phyloP scores from a whole-genome alignment of 2,797 vertebrate genomes.

The Hypotaenidia philippensis region DNA sequence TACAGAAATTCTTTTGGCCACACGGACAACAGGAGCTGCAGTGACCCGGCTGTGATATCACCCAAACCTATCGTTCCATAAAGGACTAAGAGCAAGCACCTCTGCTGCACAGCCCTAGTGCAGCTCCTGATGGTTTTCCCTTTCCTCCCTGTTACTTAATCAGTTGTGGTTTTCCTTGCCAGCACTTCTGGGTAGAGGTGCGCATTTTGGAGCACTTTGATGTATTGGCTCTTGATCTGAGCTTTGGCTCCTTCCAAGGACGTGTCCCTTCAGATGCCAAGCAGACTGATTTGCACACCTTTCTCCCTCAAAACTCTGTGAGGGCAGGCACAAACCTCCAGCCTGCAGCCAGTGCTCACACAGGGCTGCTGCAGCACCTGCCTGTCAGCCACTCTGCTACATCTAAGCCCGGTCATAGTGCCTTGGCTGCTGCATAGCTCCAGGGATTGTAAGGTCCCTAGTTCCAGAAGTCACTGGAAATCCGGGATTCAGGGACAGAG shows the following conservation, averaged over 20 bases:
- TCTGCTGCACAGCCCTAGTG: neutral
- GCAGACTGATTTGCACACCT: neutral
- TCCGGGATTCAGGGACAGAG: neutral
- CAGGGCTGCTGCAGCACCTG: neutral
- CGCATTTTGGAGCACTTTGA: neutral
- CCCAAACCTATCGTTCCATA: neutral
- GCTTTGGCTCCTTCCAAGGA: neutral
- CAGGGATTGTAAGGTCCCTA: neutral
- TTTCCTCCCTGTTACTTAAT: neutral
- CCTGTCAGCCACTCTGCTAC: neutral
- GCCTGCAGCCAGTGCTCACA: accelerated
- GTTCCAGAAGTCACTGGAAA: neutral
- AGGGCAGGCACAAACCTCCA: neutral
- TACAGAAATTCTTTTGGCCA: neutral
- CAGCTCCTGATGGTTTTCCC: neutral
- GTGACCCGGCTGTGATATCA: neutral
- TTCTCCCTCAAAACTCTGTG: neutral
- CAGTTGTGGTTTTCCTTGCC: neutral
- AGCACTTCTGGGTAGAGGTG: neutral
- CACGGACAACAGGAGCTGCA: neutral
- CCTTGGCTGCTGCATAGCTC: neutral
- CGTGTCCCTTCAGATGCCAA: neutral
- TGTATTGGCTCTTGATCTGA: neutral
- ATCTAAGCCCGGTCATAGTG: neutral
- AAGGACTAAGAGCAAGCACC: neutral